These are phyloP conservation scores for Hydrolagus affinis DNA, from an alignment of 2,113 vertebrate species.

Conservation along the genomic window DNA sequence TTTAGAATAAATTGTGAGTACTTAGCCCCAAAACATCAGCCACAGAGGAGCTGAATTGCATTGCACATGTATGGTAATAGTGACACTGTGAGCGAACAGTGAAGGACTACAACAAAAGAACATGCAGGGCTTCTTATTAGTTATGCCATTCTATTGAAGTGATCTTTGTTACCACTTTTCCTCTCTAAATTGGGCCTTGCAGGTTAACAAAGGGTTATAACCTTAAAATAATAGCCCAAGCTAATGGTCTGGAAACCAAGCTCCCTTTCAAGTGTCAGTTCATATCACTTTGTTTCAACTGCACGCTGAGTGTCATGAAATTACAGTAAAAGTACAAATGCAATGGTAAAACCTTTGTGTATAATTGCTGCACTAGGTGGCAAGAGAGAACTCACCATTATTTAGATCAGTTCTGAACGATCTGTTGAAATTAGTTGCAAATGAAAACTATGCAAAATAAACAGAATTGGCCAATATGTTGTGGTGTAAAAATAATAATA, in stretches of 20 bases:
- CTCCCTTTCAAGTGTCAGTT: constrained; percentile 19
- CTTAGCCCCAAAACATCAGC: background rate
- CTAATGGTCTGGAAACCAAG: constrained; percentile 6
- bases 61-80: background rate
- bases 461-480: background rate
- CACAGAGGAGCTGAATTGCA: background rate
- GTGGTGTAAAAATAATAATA: background rate
- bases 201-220: background rate
- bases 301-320: background rate
- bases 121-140: background rate
- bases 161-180: background rate
- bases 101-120: background rate
- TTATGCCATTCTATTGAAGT: background rate
- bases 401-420: background rate
- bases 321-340: background rate
- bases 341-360: background rate
- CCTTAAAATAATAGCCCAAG: background rate
- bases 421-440: background rate
- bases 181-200: background rate
- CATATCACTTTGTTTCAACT: background rate
- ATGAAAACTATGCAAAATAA: constrained; percentile 2
- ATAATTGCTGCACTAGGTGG: background rate
- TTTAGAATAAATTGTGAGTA: background rate
- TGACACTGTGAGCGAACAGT: background rate
- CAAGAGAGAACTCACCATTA: background rate